Base-by-base conservation (phyloP, 35 echinoderm and acorn worm genomes). In the Diadema setosum region DNA sequence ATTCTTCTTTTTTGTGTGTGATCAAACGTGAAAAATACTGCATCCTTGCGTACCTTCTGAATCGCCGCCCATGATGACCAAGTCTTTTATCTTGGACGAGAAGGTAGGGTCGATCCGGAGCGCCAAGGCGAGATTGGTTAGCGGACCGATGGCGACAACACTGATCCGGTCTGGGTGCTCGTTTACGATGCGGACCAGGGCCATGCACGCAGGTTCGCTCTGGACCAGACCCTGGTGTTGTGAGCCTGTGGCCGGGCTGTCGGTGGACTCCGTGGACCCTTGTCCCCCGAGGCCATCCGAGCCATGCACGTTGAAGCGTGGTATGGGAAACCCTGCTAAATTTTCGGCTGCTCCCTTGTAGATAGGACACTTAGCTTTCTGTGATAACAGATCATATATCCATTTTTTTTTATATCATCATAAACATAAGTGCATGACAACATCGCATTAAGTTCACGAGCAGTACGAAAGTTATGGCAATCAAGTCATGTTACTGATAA, bases 61-160 rank as follows among this genome's bases (percentile, higher is more conserved):
- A n/a, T 93, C 88, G 5, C 91, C 91, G 58, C 91, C 91, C 86
- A 93, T 89, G 11, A 93, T 89, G 48, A 43, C 56, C 21, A 93
- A 29, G 17, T 50, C 65, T 37, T 87, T 65, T 23, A 93, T 30
- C 3, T 82, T 87, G 1, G 40, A 33, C 30, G 91, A 86, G 60
- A 94, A 90, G 30, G 50, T 57, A 18, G 87, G 92, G 39, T 88
- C 88, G 3, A 94, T 82, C 58, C 92, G 89, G 21, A 70, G 41
- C 49, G 92, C 92, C 14, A 94, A 33, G 33, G 92, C 92, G n/a
- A 94, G 69, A 33, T 94, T 94, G 41, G 92, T 94, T 16, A 94
- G 75, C 5, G 92, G 92, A 20, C 92, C 92, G 44, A 89, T 70
- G 25, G 92, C 87, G 58, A 56, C 88, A 11, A 94, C 16, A 14